phyloP scores from a whole-genome alignment of 2,888 invertebrate species.

The Acleris literana region DNA sequence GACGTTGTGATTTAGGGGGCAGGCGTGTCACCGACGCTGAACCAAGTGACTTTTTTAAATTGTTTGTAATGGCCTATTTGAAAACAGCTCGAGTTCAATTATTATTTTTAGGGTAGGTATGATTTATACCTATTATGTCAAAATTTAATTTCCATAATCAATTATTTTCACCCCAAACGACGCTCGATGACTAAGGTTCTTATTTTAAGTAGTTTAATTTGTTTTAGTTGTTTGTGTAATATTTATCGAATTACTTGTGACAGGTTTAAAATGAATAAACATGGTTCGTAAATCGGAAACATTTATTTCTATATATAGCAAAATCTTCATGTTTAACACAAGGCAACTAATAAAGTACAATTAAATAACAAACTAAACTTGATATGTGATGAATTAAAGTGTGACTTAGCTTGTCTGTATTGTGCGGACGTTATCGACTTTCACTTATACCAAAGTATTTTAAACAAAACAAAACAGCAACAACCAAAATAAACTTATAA shows the following conservation, averaged over 20 bases:
- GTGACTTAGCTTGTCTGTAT: constrained; percentile 73
- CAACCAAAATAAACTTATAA: constrained; percentile 73
- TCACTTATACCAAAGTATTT: constrained; percentile 47
- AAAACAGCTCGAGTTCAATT: too few species aligned
- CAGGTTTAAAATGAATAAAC: constrained; percentile 15
- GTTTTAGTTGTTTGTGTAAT: too few species aligned
- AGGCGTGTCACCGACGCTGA: too few species aligned
- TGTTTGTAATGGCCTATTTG: too few species aligned
- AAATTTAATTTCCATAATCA: too few species aligned
- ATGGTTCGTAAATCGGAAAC: constrained; percentile 58
- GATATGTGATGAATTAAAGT: constrained; percentile 77
- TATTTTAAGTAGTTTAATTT: too few species aligned
- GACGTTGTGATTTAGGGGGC: too few species aligned
- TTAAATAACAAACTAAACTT: constrained; percentile 78
- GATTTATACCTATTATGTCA: too few species aligned
- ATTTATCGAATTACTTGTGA: neutral
- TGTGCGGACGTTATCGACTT: constrained; percentile 58
- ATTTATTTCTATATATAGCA: constrained; percentile 77
- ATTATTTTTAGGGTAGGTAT: too few species aligned
- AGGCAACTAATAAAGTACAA: constrained; percentile 78
- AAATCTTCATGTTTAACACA: constrained; percentile 74
- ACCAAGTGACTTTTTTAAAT: too few species aligned
- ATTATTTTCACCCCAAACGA: too few species aligned
- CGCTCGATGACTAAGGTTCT: too few species aligned
- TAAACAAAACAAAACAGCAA: constrained; percentile 61